Evolutionary conservation across 1,140 invertebrate species (phyloP).

Genomic region (Brachionus angularis): DNA sequence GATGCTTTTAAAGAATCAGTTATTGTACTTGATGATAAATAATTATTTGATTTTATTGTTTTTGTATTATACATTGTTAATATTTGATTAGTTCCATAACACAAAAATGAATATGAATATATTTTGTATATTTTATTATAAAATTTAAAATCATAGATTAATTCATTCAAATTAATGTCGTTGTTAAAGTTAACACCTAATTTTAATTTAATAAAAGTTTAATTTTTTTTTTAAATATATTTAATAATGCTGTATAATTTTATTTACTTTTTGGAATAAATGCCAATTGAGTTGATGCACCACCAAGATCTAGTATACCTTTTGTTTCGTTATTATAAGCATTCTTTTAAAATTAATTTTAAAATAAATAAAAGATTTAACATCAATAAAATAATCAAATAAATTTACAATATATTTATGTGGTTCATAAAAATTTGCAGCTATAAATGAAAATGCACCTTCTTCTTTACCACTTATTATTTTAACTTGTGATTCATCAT

Average conservation of each 20-base stretch:
- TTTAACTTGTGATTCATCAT: conserved; percentile 52
- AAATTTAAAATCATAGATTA: conserved; percentile 19
- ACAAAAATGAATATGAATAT: conserved; percentile 16
- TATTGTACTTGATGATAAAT: not conserved
- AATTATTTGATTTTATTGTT: not conserved
- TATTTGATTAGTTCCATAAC: conserved; percentile 39
- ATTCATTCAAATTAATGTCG: not conserved
- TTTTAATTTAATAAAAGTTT: too few species aligned
- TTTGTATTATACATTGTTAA: conserved; percentile 21
- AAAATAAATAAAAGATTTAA: not conserved
- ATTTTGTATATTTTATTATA: not conserved
- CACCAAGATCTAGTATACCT: conserved; percentile 62
- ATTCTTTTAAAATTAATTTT: not conserved
- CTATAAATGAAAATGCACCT: conserved; percentile 60
- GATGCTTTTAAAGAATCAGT: not conserved
- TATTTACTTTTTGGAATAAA: conserved; percentile 55
- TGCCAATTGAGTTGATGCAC: conserved; percentile 62
- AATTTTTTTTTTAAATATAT: too few species aligned
- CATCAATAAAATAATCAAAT: not conserved
- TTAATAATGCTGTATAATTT: too few species aligned
- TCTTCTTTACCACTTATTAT: conserved; percentile 60
- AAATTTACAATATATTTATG: too few species aligned
- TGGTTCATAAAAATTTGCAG: conserved; percentile 57
- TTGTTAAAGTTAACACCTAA: not conserved
- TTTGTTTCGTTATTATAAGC: conserved; percentile 23